Base-by-base conservation (phyloP, 2,888 invertebrate species). In the Silvanus unidentatus region DNA sequence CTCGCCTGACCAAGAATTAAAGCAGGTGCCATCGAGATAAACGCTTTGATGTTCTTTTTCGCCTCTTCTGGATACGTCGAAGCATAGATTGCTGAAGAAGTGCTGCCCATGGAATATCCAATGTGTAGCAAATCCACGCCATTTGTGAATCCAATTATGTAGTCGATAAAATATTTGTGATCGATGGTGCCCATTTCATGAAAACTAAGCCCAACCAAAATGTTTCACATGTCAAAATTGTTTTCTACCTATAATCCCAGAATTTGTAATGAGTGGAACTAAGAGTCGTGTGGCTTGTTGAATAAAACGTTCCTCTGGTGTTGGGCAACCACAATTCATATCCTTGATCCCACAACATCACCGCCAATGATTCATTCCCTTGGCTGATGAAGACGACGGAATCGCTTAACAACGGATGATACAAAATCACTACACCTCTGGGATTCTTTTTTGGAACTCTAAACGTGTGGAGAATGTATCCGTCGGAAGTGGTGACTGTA, bases 261-360 rank as follows among this genome's bases (percentile, higher is more conserved):
- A 37, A 54, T 22, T 45, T 28, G n/a, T 13, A 12, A 2, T 28
- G 11, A 10, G 9, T 27, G 3, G 28, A 35, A 9, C 42, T 44
- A 2, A 45, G 27, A 32, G 45, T 40, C 9, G 15, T 12, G 35
- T 54, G 54, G 30, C 39, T 41, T 9, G 37, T 13, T 5, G 54
- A 52, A 27, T 40, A 50, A 12, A 22, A 45, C 8, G 50, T 48
- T n/a, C 54, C 54, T 35, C 54, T 30, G 30, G 44, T 42, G 34
- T 50, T 52, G 9, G 52, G 49, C 16, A 54, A 27, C 54, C 54
- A 54, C 13, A 54, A 15, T 32, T 54, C 54, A 27, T 49, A 54
- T 5, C 52, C 52, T 2, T 42, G 39, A 27, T 40, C 40, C 45
- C 47, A 45, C 2, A 54, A 22, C 8, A 22, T 22, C 22, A 22